These are phyloP conservation scores for Dryas iulia DNA, from an alignment of 1,140 invertebrate species.

Conservation along the genomic window DNA sequence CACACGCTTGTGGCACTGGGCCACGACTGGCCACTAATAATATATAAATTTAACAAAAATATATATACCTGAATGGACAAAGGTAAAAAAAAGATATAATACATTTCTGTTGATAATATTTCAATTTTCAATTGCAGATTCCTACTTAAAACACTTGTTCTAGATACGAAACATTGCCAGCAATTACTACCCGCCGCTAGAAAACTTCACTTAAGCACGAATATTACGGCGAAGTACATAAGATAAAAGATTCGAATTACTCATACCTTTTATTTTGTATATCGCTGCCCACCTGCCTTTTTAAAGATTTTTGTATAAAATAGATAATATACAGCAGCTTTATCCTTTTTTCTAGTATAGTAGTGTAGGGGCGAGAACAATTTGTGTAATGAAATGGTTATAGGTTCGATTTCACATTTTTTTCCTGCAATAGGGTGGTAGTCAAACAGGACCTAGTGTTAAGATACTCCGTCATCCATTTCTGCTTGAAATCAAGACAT, in stretches of 20 bases:
- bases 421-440: too few relatives aligned
- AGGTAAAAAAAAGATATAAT: background rate
- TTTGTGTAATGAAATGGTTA: too few relatives aligned
- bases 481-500: too few relatives aligned
- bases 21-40: too few relatives aligned
- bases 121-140: background rate
- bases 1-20: too few relatives aligned
- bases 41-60: background rate
- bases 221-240: background rate
- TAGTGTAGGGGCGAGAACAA: too few relatives aligned
- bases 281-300: background rate
- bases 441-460: too few relatives aligned
- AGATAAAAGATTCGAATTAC: background rate
- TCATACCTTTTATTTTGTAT: background rate
- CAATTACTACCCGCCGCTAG: constrained; percentile 6
- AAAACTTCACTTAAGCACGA: constrained; percentile 6
- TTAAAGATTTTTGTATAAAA: too few relatives aligned
- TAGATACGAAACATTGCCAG: constrained; percentile 8
- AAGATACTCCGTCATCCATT: too few relatives aligned
- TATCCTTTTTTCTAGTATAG: too few relatives aligned
- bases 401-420: too few relatives aligned
- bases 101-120: background rate
- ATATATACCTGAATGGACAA: background rate
- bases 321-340: too few relatives aligned
- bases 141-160: constrained; percentile 5